A percentile compares a stretch with the other conserved stretches of the same genome.
Conservation (phyloP, 2,797 vertebrate genomes). For the Hemitrygon akajei region DNA sequence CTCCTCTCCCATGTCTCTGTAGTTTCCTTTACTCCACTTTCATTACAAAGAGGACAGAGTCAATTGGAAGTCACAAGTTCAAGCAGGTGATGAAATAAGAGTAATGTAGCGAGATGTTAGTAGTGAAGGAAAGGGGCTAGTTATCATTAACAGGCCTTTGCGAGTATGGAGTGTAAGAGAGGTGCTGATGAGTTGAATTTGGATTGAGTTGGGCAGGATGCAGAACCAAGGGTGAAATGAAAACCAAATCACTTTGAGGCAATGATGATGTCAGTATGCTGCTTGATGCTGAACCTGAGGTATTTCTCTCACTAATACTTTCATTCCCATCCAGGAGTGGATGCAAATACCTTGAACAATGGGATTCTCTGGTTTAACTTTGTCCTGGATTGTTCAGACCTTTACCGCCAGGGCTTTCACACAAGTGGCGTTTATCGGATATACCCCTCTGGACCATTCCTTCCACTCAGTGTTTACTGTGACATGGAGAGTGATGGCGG, state of each 20-base stretch:
- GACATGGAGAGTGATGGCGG: conserved; percentile 1
- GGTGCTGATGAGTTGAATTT: background rate
- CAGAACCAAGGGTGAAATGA: background rate
- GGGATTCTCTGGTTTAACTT: too few relatives aligned
- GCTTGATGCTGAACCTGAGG: too few relatives aligned
- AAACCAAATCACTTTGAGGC: background rate
- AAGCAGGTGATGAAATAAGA: background rate
- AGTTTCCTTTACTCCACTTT: too few relatives aligned
- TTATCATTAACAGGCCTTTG: background rate
- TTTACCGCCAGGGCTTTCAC: background rate
- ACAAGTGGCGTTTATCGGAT: background rate
- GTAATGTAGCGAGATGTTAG: background rate
- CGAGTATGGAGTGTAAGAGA: background rate
- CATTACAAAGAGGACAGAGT: background rate
- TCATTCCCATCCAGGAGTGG: background rate
- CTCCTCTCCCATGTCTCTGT: too few relatives aligned
- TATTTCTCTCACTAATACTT: background rate
- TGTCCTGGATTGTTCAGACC: background rate
- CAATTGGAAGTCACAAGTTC: background rate
- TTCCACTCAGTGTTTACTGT: conserved; percentile 14
- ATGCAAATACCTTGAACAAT: background rate
- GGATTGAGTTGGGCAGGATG: background rate
- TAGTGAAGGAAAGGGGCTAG: background rate
- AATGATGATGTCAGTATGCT: too few relatives aligned
- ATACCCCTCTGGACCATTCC: background rate